Percentiles rank a stretch among this genome's conserved stretches.
These are phyloP conservation scores for Stegostoma tigrinum DNA, from an alignment of 2,113 vertebrate species.

Conservation along the genomic window DNA sequence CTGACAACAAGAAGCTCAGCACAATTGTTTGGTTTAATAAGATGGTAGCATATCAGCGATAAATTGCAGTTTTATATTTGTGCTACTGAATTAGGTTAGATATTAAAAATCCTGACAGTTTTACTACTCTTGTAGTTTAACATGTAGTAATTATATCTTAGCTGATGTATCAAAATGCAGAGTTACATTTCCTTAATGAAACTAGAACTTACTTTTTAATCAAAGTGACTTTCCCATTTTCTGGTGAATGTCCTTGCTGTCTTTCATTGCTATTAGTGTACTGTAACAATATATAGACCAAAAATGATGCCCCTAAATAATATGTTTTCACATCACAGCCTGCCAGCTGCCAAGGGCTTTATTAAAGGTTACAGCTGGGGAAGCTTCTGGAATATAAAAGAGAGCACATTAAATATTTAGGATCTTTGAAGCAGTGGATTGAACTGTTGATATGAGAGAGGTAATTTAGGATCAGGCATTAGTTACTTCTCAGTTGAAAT, in stretches of 20 bases:
- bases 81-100: background rate
- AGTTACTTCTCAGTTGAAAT: background rate
- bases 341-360: background rate
- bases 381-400: background rate
- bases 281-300: background rate
- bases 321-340: background rate
- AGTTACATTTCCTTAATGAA: slow-evolving; percentile 27
- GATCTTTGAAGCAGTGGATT: background rate
- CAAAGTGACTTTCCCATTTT: slow-evolving; percentile 17
- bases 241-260: background rate
- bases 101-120: background rate
- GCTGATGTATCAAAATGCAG: background rate
- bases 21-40: slow-evolving; percentile 30
- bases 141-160: slow-evolving; percentile 22
- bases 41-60: slow-evolving; percentile 31
- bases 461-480: background rate
- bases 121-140: background rate
- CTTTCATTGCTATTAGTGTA: background rate
- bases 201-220: background rate
- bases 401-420: slow-evolving; percentile 5
- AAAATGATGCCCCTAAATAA: background rate
- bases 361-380: slow-evolving; percentile 17
- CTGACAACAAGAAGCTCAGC: background rate
- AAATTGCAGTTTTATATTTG: slow-evolving; percentile 22
- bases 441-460: background rate